phyloP scores from a whole-genome alignment of 2,888 invertebrate species.

The Dryomyza anilis region DNA sequence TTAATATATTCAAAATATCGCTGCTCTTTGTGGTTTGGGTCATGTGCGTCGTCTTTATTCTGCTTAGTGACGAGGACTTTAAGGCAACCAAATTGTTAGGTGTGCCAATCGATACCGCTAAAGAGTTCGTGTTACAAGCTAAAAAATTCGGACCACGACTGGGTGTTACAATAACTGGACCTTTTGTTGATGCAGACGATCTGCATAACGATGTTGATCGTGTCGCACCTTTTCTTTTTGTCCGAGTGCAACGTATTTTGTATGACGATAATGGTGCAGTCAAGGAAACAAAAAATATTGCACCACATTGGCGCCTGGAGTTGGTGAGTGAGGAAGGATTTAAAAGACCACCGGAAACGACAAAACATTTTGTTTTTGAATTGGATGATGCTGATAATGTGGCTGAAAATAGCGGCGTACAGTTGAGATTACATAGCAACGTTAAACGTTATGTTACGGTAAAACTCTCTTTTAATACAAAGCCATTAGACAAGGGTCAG shows the following conservation, averaged over 20 bases:
- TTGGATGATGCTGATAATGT: not conserved
- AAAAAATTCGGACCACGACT: not conserved
- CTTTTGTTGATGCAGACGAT: conserved; percentile 22
- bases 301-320: not conserved
- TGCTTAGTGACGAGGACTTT: conserved; percentile 70
- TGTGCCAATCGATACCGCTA: conserved; percentile 46
- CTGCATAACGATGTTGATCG: not conserved
- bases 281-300: not conserved
- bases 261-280: not conserved
- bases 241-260: not conserved
- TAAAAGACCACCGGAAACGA: not conserved
- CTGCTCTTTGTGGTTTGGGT: conserved; percentile 68
- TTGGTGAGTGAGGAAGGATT: not conserved
- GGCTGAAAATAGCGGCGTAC: conserved; percentile 22
- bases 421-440: conserved; percentile 37
- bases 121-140: not conserved
- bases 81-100: conserved; percentile 66
- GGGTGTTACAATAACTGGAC: conserved; percentile 24
- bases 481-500: conserved; percentile 68
- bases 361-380: not conserved
- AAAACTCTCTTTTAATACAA: conserved; percentile 65
- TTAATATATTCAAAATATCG: conserved; percentile 53
- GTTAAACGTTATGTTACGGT: conserved; percentile 54
- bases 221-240: not conserved
- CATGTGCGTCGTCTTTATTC: conserved; percentile 68